phyloP scores from a whole-genome alignment of 2,888 invertebrate genomes.

The Xanthia togata region DNA sequence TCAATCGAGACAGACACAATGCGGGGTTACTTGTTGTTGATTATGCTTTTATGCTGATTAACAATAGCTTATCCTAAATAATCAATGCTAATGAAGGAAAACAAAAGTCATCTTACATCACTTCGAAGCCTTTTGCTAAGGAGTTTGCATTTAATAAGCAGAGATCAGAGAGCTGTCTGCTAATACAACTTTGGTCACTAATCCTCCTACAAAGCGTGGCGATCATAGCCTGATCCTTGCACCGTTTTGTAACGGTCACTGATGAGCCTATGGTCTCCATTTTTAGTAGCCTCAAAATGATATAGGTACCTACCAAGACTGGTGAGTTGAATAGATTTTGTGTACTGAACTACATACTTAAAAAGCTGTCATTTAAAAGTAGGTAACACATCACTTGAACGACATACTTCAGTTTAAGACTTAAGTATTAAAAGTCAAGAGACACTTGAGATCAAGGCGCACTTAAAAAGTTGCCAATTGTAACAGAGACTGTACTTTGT shows the following conservation, averaged over 20 bases:
- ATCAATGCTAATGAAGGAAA: no score
- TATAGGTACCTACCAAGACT: neutral
- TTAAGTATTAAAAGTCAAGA: slow-evolving; percentile 17
- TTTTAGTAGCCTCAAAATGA: neutral
- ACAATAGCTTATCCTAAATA: no score
- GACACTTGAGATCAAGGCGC: slow-evolving; percentile 9
- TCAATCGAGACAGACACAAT: no score
- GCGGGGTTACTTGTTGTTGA: no score
- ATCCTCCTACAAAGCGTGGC: neutral
- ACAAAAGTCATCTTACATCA: no score
- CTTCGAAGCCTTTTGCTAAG: neutral
- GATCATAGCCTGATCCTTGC: neutral
- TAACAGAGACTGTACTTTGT: neutral
- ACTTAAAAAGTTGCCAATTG: neutral
- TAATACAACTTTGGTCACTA: neutral
- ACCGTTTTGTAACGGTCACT: neutral
- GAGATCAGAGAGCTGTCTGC: neutral
- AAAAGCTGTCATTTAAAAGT: slow-evolving; percentile 22
- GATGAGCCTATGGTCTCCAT: neutral
- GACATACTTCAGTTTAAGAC: slow-evolving; percentile 19
- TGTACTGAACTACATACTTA: neutral
- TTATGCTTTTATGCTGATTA: no score
- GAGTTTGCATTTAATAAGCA: neutral
- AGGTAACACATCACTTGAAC: slow-evolving; percentile 12
- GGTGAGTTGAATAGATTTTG: neutral